Conservation (phyloP, 2,797 vertebrate species). For the Mareca strepera region DNA sequence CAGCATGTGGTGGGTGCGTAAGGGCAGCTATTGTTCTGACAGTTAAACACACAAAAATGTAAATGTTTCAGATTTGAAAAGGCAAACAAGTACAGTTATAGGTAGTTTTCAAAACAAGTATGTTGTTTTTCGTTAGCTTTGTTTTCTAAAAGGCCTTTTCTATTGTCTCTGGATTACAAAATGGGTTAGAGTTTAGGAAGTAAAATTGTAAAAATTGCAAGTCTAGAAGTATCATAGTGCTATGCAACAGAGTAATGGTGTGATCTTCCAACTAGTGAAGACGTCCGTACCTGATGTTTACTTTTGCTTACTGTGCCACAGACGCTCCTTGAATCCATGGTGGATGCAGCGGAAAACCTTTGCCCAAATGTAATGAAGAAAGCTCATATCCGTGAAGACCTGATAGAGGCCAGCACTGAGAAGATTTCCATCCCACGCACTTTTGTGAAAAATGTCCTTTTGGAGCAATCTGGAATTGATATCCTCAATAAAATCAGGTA, state of each 20-base stretch:
- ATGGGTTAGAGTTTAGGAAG: background rate
- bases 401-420: slow-evolving; percentile 89
- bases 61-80: background rate
- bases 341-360: slow-evolving; percentile 90
- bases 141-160: background rate
- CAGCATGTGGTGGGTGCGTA: background rate
- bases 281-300: background rate
- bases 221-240: background rate
- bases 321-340: slow-evolving; percentile 92
- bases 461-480: slow-evolving; percentile 96
- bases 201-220: background rate
- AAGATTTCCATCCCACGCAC: slow-evolving; percentile 92
- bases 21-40: background rate
- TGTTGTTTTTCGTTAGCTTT: background rate
- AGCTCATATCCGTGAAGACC: slow-evolving; percentile 87
- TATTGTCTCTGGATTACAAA: background rate
- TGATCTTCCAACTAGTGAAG: background rate
- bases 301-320: slow-evolving; percentile 66
- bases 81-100: background rate
- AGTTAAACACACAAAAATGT: background rate
- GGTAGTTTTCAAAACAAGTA: background rate
- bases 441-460: slow-evolving; percentile 93
- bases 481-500: slow-evolving; percentile 99
- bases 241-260: background rate
- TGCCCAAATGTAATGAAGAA: slow-evolving; percentile 95